Evolutionary conservation across 1,140 invertebrate species (phyloP), one percentile per base, ranked within the genome.

Genomic region (Pachypeltis micranthus): DNA sequence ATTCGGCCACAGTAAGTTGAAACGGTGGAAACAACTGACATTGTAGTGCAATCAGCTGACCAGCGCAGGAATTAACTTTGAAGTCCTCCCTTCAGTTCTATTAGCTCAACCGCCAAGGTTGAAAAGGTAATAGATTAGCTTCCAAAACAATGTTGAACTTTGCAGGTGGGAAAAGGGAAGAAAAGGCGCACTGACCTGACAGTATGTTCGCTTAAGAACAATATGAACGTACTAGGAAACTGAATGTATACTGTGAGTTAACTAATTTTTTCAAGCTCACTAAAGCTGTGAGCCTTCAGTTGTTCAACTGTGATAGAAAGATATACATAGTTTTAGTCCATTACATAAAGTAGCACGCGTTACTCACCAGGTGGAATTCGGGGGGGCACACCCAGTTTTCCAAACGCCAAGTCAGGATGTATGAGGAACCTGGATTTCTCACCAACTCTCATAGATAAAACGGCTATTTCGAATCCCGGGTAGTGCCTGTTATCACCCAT

Each of bases 381-480:
- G 4, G 83, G 82, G 31, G 78, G 73, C 69, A 79, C 82, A 0
- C 87, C 88, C 23, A 79, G 60, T 63, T 73, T 61, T 1, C 86
- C 84, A 76, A 78, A 91, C 21, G 82, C 86, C 64, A 80, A 80
- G 16, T 81, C 73, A 1, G 83, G 81, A 60, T 80, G 75, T 54
- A 91, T 75, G 1, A 88, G 69, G 68, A 90, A 84, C 26, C 81
- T 73, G 4, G 87, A 74, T 44, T 80, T 76, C 68, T 90, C 88
- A 60, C 79, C 79, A 23, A 81, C 79, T 62, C 74, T 77, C 80
- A 91, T 86, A 0, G 79, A 77, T 2, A 72, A 66, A 10, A 91
- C 73, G 3, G 77, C 85, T 39, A 85, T 70, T 60, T 87, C 83
- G 28, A 90, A 74, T 1, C 87, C 88, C 1, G 74, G 71, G 44